These are phyloP conservation scores for Phaonia tiefii DNA, from an alignment of 2,888 invertebrate species.

Conservation along the genomic window DNA sequence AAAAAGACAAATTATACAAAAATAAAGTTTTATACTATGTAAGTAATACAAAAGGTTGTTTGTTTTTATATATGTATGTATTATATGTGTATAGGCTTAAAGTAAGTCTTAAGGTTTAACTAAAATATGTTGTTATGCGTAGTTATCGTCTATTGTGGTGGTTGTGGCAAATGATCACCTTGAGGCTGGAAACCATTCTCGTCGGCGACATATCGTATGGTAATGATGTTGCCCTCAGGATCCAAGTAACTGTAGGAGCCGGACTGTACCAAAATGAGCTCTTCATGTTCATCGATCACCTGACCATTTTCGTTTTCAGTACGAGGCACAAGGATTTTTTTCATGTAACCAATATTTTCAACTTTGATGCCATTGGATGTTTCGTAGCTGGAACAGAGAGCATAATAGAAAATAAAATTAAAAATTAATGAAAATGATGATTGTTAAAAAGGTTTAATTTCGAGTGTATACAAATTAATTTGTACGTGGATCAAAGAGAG, in stretches of 20 bases:
- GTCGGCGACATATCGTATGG: conserved; percentile 85
- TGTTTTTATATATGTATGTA: conserved; percentile 14
- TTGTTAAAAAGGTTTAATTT: no score
- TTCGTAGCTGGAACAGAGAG: conserved; percentile 84
- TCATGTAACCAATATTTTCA: conserved; percentile 87
- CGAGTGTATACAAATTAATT: background rate
- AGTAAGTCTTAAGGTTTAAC: conserved; percentile 46
- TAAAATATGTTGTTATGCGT: conserved; percentile 36
- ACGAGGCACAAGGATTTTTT: conserved; percentile 82
- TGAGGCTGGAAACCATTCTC: conserved; percentile 87
- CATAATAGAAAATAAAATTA: conserved; percentile 8
- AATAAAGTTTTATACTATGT: background rate
- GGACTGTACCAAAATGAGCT: conserved; percentile 83
- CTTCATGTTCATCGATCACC: conserved; percentile 82
- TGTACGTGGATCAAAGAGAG: background rate
- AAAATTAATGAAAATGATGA: no score
- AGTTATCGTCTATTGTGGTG: conserved; percentile 76
- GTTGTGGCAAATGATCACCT: conserved; percentile 85
- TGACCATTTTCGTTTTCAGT: conserved; percentile 80
- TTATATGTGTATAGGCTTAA: conserved; percentile 44
- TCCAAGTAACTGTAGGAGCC: conserved; percentile 87
- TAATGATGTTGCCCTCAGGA: conserved; percentile 86
- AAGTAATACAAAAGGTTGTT: background rate
- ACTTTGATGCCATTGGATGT: conserved; percentile 90
- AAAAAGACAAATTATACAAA: conserved; percentile 25